These are phyloP conservation scores for Leptodactylus fuscus DNA, from an alignment of 2,113 vertebrate species.

Conservation along the genomic window DNA sequence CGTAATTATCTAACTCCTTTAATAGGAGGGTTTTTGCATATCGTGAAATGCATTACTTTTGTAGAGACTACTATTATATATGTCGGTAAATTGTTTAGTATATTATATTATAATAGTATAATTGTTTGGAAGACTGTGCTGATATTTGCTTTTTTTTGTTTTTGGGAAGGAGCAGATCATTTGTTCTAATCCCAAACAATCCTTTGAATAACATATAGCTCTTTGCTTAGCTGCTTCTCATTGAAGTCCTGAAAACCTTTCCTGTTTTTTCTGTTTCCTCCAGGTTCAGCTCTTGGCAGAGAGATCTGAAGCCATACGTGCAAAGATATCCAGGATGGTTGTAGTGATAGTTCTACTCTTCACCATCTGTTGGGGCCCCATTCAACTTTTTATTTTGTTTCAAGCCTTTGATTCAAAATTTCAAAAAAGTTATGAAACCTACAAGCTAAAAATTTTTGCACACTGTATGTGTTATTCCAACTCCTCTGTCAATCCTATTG, in stretches of 20 bases:
- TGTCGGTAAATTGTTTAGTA: no score
- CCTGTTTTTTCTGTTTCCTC: not conserved
- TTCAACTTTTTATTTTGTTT: slow-evolving; percentile 75
- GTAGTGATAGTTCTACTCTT: slow-evolving; percentile 76
- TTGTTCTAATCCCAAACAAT: no score
- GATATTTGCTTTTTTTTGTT: no score
- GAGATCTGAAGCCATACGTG: slow-evolving; percentile 66
- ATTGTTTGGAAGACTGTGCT: no score
- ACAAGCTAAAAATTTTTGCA: slow-evolving; percentile 78
- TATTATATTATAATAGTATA: no score
- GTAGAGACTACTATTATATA: no score
- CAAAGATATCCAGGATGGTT: slow-evolving; percentile 73
- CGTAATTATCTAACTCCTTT: no score
- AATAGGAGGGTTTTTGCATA: no score
- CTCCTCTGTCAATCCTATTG: slow-evolving; percentile 73
- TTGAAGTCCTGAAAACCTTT: not conserved
- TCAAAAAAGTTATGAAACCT: slow-evolving; percentile 70
- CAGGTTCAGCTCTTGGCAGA: slow-evolving; percentile 69
- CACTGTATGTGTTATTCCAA: slow-evolving; percentile 79
- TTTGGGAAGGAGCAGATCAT: no score
- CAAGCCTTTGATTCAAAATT: slow-evolving; percentile 71
- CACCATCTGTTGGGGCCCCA: slow-evolving; percentile 78
- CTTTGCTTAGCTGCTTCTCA: not conserved
- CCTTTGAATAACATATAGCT: not conserved
- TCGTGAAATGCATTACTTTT: no score